Evolutionary conservation across 2,113 vertebrate genomes (phyloP).

Genomic region (Aramus guarauna): DNA sequence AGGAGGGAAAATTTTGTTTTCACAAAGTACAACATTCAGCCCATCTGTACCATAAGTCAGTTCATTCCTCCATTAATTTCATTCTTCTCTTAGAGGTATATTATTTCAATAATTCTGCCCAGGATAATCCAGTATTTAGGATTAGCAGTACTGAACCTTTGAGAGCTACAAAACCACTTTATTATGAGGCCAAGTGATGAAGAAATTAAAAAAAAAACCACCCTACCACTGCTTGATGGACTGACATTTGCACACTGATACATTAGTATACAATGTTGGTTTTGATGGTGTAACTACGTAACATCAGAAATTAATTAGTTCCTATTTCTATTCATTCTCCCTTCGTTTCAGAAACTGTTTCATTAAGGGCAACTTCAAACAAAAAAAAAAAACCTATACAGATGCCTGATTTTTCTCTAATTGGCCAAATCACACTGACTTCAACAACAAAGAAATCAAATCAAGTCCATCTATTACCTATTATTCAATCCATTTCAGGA

Average conservation of each 20-base stretch:
- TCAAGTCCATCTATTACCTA: not conserved
- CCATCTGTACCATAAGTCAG: not conserved
- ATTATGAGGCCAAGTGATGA: not conserved
- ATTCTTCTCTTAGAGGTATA: not conserved
- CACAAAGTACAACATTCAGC: not conserved
- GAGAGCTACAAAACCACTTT: not conserved
- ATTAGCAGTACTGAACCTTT: not conserved
- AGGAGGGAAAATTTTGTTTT: not conserved
- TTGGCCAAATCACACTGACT: not conserved
- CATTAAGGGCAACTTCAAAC: too few relatives aligned
- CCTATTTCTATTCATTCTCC: not conserved
- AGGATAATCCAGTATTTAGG: not conserved
- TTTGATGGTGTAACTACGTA: not conserved
- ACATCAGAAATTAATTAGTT: not conserved
- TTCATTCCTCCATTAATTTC: not conserved
- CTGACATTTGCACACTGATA: not conserved
- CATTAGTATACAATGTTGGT: not conserved
- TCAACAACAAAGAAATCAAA: not conserved
- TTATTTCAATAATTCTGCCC: not conserved
- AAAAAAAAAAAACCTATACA: not conserved
- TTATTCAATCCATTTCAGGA: not conserved
- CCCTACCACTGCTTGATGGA: not conserved
- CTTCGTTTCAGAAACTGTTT: not conserved
- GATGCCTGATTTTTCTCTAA: not conserved
- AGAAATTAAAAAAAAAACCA: not conserved